Conservation (phyloP, 1,140 invertebrate species). For the Harlomillsia oculata region DNA sequence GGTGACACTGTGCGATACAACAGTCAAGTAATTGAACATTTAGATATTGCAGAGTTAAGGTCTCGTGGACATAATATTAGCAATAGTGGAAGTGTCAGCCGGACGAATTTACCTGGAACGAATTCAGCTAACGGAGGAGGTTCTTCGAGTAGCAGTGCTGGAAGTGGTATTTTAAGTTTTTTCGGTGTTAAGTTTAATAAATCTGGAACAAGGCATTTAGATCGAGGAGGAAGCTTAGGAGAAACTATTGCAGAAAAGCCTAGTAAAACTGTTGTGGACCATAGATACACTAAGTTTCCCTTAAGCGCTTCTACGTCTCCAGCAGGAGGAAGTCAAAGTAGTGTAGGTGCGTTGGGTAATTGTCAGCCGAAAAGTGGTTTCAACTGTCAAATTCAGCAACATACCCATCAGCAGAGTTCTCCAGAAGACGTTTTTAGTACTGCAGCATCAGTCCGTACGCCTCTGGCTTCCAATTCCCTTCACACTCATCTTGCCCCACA, state of each 20-base stretch:
- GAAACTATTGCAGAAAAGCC: constrained; percentile 5
- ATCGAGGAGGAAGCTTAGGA: constrained; percentile 10
- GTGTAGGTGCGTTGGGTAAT: too few species aligned
- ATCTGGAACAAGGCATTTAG: constrained; percentile 31
- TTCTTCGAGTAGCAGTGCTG: neutral
- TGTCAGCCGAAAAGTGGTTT: too few species aligned
- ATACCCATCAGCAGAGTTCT: too few species aligned
- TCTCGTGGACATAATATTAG: neutral
- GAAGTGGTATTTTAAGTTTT: constrained; percentile 30
- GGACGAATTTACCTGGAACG: neutral
- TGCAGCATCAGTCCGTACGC: too few species aligned
- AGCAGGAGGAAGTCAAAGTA: neutral
- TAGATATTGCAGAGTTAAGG: too few species aligned
- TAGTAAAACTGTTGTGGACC: constrained; percentile 31
- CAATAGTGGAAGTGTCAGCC: neutral
- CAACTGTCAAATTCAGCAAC: neutral
- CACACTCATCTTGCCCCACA: constrained; percentile 38
- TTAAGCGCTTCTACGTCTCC: constrained; percentile 8
- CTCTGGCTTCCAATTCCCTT: too few species aligned
- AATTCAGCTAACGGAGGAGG: neutral
- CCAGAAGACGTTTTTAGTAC: too few species aligned
- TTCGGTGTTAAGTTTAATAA: constrained; percentile 30
- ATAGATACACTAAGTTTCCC: constrained; percentile 38
- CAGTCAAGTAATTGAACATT: neutral
- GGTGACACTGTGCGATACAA: neutral